phyloP scores from a whole-genome alignment of 2,797 vertebrate species.

The Aeoliscus strigatus region DNA sequence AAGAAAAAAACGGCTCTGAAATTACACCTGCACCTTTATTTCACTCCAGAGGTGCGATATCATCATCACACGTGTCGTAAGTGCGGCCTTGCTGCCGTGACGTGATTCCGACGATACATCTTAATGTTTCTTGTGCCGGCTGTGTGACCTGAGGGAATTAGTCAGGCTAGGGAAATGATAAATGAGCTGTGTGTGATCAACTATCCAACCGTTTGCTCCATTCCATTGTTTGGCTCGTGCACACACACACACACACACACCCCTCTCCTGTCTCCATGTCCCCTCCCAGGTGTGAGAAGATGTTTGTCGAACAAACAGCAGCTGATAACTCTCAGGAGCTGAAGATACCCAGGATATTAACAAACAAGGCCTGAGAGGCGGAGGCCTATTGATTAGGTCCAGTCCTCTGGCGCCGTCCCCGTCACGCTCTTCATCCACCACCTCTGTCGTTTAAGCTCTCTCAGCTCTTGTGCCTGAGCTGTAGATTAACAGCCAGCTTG shows the following conservation, averaged over 20 bases:
- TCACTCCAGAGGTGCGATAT: no score
- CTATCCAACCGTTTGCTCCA: slow-evolving; percentile 27
- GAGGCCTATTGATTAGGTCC: slow-evolving; percentile 31
- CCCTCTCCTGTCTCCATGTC: not conserved
- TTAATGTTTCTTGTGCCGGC: no score
- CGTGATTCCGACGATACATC: no score
- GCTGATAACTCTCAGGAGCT: slow-evolving; percentile 13
- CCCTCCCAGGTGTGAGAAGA: slow-evolving; percentile 3
- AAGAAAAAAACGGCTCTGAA: no score
- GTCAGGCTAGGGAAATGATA: slow-evolving; percentile 19
- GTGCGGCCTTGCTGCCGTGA: no score
- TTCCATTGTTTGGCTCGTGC: no score
- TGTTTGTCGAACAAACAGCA: slow-evolving; percentile 17
- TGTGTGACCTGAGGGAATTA: slow-evolving; percentile 13
- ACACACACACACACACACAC: not conserved
- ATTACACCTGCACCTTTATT: no score
- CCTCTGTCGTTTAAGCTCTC: slow-evolving; percentile 19
- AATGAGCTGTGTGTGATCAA: no score
- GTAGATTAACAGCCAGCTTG: slow-evolving; percentile 26
- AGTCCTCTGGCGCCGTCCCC: slow-evolving; percentile 27
- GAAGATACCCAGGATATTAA: slow-evolving; percentile 41
- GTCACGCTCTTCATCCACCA: slow-evolving; percentile 8
- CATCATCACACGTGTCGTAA: no score
- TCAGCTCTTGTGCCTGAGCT: slow-evolving; percentile 22
- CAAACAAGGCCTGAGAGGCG: slow-evolving; percentile 28